A percentile compares a stretch with the other conserved stretches of the same genome.
Conservation (phyloP, 2,888 invertebrate species). For the Phorcus lineatus region DNA sequence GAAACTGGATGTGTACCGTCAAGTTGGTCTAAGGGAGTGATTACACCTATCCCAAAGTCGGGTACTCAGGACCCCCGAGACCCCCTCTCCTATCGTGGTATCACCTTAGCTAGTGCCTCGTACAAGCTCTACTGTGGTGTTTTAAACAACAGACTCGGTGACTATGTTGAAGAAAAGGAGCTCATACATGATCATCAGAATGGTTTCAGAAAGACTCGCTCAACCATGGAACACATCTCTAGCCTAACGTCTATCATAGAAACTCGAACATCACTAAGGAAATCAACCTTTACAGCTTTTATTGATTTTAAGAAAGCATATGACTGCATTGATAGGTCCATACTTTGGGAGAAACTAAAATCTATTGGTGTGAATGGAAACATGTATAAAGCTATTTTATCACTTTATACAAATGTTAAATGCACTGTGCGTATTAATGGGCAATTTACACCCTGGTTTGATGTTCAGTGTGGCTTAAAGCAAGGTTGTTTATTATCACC, state of each 20-base stretch:
- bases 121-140: not conserved
- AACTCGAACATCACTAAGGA: not conserved
- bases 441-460: slow-evolving; percentile 7
- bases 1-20: not conserved
- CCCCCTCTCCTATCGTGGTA: not conserved
- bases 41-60: not conserved
- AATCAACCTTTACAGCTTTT: not conserved
- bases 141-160: not conserved
- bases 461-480: not conserved
- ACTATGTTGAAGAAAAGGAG: not conserved
- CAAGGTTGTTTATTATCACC: slow-evolving; percentile 23
- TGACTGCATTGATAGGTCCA: not conserved
- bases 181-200: not conserved
- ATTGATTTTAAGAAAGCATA: not conserved
- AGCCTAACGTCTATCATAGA: not conserved
- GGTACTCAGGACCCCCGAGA: not conserved
- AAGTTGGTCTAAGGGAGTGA: not conserved
- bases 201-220: not conserved
- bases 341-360: no score
- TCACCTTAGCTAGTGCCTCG: not conserved
- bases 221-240: not conserved
- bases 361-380: not conserved
- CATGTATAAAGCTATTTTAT: not conserved
- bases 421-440: not conserved
- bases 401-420: not conserved